A percentile compares a stretch with the other conserved stretches of the same genome.
Conservation (phyloP, 35 echinoderm and acorn worm species). For the Apostichopus californicus region DNA sequence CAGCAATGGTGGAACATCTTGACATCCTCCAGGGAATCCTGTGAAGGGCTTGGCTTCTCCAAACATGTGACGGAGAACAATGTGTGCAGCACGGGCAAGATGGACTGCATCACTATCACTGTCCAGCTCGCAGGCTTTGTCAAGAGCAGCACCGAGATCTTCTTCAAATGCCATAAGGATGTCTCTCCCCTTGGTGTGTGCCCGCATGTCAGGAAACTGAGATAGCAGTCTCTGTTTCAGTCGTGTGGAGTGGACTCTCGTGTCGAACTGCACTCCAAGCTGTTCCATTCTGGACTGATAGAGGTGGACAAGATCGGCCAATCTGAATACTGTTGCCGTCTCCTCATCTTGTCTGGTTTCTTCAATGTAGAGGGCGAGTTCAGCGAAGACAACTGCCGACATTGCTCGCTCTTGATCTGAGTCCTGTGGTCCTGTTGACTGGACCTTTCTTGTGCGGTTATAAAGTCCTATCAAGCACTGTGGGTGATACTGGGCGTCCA, state of each 20-base stretch:
- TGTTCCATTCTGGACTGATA: conserved; percentile 75
- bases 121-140: conserved; percentile 53
- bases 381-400: conserved; percentile 57
- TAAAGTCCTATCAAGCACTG: conserved; percentile 36
- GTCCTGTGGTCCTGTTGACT: no score
- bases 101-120: conserved; percentile 59
- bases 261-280: conserved; percentile 34
- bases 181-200: conserved; percentile 60
- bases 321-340: conserved; percentile 51
- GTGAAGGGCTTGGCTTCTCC: not conserved
- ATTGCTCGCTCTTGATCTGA: not conserved
- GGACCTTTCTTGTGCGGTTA: not conserved
- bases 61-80: conserved; percentile 41
- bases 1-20: conserved; percentile 64
- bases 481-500: conserved; percentile 53
- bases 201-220: conserved; percentile 67
- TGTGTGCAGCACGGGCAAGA: conserved; percentile 38
- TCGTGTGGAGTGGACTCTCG: conserved; percentile 63
- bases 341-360: conserved; percentile 44
- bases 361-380: conserved; percentile 60
- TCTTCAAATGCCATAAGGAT: conserved; percentile 57
- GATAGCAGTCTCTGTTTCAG: conserved; percentile 72
- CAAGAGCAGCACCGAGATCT: conserved; percentile 59
- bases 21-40: conserved; percentile 50
- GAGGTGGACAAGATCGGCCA: conserved; percentile 54